A percentile compares a stretch with the other conserved stretches of the same genome.
These are phyloP conservation scores for Panorpa germanica DNA, from an alignment of 2,888 invertebrate species.

Conservation along the genomic window DNA sequence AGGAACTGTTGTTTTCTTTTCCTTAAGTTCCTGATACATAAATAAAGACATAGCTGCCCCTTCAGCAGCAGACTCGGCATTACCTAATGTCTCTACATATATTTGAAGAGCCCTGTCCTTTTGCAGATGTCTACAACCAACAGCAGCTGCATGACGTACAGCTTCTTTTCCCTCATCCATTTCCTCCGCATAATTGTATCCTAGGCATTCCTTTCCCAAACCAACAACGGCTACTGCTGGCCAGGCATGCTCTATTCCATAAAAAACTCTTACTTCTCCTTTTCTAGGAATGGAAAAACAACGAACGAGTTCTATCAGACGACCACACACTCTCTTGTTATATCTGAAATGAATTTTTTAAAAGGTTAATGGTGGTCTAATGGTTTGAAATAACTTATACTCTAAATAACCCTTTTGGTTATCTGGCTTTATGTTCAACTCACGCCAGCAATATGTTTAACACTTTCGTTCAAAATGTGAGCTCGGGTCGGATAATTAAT, in stretches of 20 bases:
- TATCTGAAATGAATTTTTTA: too few species aligned
- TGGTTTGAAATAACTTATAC: too few species aligned
- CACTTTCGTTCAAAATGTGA: too few species aligned
- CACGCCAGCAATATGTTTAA: too few species aligned
- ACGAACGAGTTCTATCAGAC: too few species aligned
- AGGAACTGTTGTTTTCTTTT: conserved; percentile 24
- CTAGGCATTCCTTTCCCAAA: conserved; percentile 39
- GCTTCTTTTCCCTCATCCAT: conserved; percentile 49
- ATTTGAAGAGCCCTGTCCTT: conserved; percentile 28
- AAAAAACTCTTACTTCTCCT: conserved; percentile 28
- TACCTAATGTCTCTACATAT: conserved; percentile 48
- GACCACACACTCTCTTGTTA: too few species aligned
- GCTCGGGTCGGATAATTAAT: too few species aligned
- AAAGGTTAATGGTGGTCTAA: too few species aligned
- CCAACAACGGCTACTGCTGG: conserved; percentile 45
- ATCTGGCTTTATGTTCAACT: too few species aligned
- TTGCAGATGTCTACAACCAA: conserved; percentile 31
- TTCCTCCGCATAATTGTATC: conserved; percentile 39
- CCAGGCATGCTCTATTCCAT: conserved; percentile 35
- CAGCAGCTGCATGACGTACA: conserved; percentile 39
- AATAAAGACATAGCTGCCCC: conserved; percentile 42
- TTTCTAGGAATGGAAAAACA: too few species aligned
- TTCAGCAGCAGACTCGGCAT: conserved; percentile 55
- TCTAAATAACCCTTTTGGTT: too few species aligned
- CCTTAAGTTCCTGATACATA: conserved; percentile 49